A percentile compares a stretch with the other conserved stretches of the same genome.
These are phyloP conservation scores for Pseudomyrmex gracilis DNA, from an alignment of 1,140 invertebrate species.

Conservation along the genomic window DNA sequence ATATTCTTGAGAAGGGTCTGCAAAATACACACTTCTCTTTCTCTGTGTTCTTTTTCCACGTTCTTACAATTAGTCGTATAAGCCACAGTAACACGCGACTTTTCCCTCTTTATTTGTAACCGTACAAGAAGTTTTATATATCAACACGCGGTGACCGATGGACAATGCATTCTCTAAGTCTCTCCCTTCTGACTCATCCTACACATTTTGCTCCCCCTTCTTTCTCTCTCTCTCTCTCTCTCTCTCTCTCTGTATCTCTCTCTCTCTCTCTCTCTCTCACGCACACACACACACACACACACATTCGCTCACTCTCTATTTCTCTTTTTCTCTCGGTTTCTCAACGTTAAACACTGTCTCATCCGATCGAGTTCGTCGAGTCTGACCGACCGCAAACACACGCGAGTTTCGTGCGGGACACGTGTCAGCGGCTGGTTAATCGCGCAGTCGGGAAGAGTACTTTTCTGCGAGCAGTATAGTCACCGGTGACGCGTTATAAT, in stretches of 20 bases:
- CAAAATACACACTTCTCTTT: neutral
- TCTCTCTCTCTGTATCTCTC: neutral
- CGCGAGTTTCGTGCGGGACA: constrained; percentile 72
- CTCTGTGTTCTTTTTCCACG: neutral
- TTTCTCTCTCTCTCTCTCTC: neutral
- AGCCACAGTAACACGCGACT: constrained; percentile 2
- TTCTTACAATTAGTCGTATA: neutral
- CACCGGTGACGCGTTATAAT: constrained; percentile 27
- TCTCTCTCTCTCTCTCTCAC: neutral
- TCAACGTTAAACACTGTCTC: constrained; percentile 50
- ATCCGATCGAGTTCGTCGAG: constrained; percentile 44
- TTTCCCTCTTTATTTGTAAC: neutral
- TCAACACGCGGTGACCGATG: constrained; percentile 41
- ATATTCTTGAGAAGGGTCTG: neutral
- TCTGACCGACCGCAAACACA: constrained; percentile 64
- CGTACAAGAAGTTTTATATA: constrained; percentile 42
- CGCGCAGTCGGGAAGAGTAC: constrained; percentile 65
- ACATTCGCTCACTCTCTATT: neutral
- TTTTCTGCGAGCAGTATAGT: constrained; percentile 48
- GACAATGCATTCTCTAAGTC: constrained; percentile 41
- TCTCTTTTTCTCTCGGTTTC: neutral
- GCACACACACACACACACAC: too few species aligned
- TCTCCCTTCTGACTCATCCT: constrained; percentile 24
- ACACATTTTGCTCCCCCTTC: neutral
- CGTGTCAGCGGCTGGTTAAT: constrained; percentile 78